Base-by-base conservation (phyloP, 2,113 vertebrate species). In the Girardinichthys multiradiatus region DNA sequence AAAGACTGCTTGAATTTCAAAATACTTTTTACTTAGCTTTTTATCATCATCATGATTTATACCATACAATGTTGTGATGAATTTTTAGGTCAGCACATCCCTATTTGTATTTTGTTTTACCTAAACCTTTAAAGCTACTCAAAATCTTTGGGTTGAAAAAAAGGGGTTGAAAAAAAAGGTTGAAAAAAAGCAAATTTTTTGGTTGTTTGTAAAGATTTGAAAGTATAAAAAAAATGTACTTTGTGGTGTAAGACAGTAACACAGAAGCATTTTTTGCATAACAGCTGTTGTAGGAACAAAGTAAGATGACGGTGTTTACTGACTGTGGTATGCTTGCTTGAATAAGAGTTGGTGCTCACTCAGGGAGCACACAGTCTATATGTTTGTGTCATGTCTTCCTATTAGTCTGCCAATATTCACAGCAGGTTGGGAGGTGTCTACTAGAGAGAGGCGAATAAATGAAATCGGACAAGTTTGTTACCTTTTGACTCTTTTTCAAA, bases 391-490 rank as follows among this genome's bases (percentile, higher is more conserved):
- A 24, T 59, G 59, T 68, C 28, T 76, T 71, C 21, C 26, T 74
- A 26, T 79, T 79, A 76, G 59, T 64, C 66, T 27, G 9, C 58
- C 71, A 2, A 65, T 57, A 30, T n/a, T 33, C 84, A 74, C 57
- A 48, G 77, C n/a, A 65, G 68, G 42, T 73, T 0, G 27, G 24
- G 27, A 8, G 42, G 31, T 27, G 27, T 60, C 12, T 4, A 12
- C 48, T 17, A 58, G 35, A 45, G 66, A 75, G 19, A 78, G 79
- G 63, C 72, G 45, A 76, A 62, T 62, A 76, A 74, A 79, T 79
- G 27, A 74, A 80, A 63, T 64, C 51, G 59, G 68, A 71, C n/a
- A 4, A 48, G 48, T 77, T 74, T 69, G 76, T 76, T 80, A 76
- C 77, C 54, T 51, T 83, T 74, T 7, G 58, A 14, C 62, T 81